Conservation (phyloP, 1,140 invertebrate genomes). For the Cotesia vestalis region DNA sequence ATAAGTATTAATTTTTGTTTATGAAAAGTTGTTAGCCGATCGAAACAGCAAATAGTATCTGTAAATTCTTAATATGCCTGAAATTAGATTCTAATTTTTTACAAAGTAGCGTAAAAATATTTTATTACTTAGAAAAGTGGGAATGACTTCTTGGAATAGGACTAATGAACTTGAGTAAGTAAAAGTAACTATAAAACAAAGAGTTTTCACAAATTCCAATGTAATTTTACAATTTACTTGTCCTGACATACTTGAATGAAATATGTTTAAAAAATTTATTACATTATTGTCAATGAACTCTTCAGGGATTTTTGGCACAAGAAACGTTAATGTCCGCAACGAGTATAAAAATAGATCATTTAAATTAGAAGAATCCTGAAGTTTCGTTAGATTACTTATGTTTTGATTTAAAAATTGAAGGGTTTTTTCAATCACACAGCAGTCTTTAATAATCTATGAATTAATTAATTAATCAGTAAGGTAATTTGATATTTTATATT, state of each 20-base stretch:
- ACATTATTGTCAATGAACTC: conserved; percentile 48
- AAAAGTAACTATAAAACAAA: conserved; percentile 44
- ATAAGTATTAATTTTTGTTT: conserved; percentile 49
- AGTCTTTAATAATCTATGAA: neutral
- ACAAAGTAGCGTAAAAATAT: conserved; percentile 10
- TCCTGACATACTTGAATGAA: conserved; percentile 39
- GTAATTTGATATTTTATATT: neutral
- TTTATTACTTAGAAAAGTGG: conserved; percentile 44
- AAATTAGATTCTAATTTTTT: conserved; percentile 15
- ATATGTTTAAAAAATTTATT: conserved; percentile 43
- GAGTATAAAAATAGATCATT: conserved; percentile 47
- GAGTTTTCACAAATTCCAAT: conserved; percentile 40
- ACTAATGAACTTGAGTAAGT: conserved; percentile 36
- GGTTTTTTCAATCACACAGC: neutral
- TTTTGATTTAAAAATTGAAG: conserved; percentile 43
- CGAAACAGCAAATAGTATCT: conserved; percentile 36
- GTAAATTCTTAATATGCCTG: conserved; percentile 43
- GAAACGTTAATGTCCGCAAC: conserved; percentile 41
- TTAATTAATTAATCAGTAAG: neutral
- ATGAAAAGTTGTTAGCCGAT: conserved; percentile 38
- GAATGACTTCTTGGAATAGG: conserved; percentile 41
- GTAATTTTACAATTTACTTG: conserved; percentile 39
- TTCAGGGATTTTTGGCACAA: conserved; percentile 47
- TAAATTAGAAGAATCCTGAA: conserved; percentile 40
- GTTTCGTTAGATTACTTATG: neutral